Evolutionary conservation across 92 coral and sea anemone species (phyloP).

Genomic region (Ricordea florida): DNA sequence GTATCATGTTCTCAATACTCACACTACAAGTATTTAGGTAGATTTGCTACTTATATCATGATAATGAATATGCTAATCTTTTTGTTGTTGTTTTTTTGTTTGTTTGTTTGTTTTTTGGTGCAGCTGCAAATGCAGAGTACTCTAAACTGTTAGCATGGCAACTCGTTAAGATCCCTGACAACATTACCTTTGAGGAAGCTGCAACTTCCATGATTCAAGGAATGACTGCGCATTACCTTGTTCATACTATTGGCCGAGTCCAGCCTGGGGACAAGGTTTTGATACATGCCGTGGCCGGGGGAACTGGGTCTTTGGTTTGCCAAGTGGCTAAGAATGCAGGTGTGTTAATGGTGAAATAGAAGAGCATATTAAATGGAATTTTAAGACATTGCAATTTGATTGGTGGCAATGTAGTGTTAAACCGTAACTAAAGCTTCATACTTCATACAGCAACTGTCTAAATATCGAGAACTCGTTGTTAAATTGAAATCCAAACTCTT

Average conservation of each 20-base stretch:
- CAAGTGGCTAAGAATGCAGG: constrained; percentile 73
- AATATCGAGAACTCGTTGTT: no score
- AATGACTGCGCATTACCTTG: constrained; percentile 74
- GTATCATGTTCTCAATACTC: no score
- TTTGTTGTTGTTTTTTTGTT: no score
- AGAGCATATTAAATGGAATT: neutral
- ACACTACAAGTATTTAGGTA: no score
- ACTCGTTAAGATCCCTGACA: constrained; percentile 40
- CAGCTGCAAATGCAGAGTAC: constrained; percentile 66
- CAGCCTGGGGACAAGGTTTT: constrained; percentile 57
- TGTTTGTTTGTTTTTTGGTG: no score
- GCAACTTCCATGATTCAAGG: constrained; percentile 67
- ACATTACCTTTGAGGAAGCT: constrained; percentile 50
- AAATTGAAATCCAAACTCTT: no score
- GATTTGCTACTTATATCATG: no score
- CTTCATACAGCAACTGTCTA: no score
- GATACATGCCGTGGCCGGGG: constrained; percentile 75
- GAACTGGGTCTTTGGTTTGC: constrained; percentile 70
- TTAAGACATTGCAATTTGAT: no score
- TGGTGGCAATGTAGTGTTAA: no score
- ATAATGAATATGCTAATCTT: no score
- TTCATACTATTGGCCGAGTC: constrained; percentile 44
- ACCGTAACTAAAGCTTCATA: no score
- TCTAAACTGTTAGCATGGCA: constrained; percentile 44
- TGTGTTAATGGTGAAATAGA: neutral